phyloP scores from a whole-genome alignment of 1,140 invertebrate species.

The Nilaparvata lugens region DNA sequence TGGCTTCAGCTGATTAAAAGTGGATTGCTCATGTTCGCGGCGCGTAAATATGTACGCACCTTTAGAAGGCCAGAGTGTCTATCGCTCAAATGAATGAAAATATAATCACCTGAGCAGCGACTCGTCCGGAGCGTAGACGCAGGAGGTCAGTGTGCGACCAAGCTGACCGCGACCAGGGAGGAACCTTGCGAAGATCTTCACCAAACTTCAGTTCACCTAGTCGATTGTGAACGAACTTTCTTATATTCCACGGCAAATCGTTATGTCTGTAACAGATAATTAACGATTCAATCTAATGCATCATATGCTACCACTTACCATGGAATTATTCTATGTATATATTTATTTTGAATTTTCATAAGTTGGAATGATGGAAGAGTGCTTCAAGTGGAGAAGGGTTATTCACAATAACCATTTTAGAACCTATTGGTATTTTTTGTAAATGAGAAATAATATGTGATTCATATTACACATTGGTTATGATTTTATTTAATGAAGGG shows the following conservation, averaged over 20 bases:
- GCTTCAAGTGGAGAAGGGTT: neutral
- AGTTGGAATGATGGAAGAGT: neutral
- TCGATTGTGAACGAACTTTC: constrained; percentile 67
- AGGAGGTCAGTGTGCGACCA: constrained; percentile 72
- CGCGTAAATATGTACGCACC: too few species aligned
- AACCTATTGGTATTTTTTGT: too few species aligned
- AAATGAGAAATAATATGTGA: too few species aligned
- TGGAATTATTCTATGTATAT: neutral
- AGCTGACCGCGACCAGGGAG: constrained; percentile 64
- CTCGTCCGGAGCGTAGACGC: constrained; percentile 59
- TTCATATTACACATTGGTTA: too few species aligned
- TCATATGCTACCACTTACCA: too few species aligned
- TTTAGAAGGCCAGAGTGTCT: too few species aligned
- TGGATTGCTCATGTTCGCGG: too few species aligned
- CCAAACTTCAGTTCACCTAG: constrained; percentile 62
- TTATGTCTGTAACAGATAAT: constrained; percentile 56
- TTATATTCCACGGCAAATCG: constrained; percentile 75
- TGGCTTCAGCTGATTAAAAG: too few species aligned
- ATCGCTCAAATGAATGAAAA: too few species aligned
- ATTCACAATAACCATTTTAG: too few species aligned
- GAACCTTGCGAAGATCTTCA: constrained; percentile 52
- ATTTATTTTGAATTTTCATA: constrained; percentile 2
- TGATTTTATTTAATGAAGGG: too few species aligned
- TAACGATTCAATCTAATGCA: neutral
- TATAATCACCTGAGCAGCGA: constrained; percentile 58